Conservation (phyloP, 2,797 vertebrate genomes). For the Tinamus major region DNA sequence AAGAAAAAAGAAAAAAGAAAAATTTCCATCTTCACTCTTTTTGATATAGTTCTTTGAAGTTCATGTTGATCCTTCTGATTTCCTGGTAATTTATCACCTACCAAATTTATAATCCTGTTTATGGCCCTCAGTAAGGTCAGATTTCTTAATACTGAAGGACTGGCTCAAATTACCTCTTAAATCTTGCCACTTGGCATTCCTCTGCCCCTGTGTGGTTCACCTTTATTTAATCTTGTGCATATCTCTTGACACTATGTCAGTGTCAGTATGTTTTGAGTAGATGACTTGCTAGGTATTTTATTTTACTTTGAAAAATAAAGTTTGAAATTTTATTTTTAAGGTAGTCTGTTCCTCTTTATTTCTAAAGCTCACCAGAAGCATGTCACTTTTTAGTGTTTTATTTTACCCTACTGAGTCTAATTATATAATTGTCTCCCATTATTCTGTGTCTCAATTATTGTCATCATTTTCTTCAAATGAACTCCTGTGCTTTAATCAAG, state of each 20-base stretch:
- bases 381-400: not conserved
- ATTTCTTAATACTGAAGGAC: slow-evolving; percentile 60
- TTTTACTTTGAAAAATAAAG: not conserved
- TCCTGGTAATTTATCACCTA: slow-evolving; percentile 67
- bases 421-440: not conserved
- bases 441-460: not conserved
- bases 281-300: not conserved
- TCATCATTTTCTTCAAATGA: not conserved
- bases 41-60: slow-evolving; percentile 29
- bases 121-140: slow-evolving; percentile 53
- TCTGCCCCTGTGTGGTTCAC: not conserved
- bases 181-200: slow-evolving; percentile 49
- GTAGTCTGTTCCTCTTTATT: not conserved
- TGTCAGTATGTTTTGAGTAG: not conserved
- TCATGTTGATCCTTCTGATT: slow-evolving; percentile 54
- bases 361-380: not conserved
- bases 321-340: not conserved
- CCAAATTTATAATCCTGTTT: slow-evolving; percentile 66
- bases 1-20: slow-evolving; percentile 9
- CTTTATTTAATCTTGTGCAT: not conserved
- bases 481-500: not conserved
- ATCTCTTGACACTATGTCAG: not conserved
- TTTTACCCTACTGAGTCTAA: not conserved
- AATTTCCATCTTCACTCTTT: not conserved
- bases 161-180: slow-evolving; percentile 64